Evolutionary conservation across 1,140 invertebrate species (phyloP), one percentile per base, ranked within the genome.

Genomic region (Asobara japonica): DNA sequence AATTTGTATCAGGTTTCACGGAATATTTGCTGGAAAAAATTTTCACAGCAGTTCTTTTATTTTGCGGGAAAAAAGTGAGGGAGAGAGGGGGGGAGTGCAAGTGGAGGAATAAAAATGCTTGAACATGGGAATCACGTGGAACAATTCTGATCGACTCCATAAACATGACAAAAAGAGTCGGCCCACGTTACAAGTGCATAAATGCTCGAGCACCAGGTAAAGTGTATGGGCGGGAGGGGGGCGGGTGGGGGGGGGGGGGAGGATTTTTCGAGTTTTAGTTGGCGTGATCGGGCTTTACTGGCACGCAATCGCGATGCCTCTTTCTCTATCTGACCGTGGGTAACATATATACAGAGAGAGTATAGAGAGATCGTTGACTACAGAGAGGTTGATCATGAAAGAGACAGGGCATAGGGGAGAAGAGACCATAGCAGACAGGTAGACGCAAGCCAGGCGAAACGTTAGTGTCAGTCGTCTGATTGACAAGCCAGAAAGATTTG

Each of bases 401-500:
- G 25, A 56, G 22, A 56, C 13, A 56, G 33, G 20, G 10, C 20
- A 38, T 33, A 65, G 16, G 22, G 22, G 13, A 1, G 33, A 27
- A 25, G 18, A 38, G 61, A 30, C 30, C 41, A 62, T 41, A 71
- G 36, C 70, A 66, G 70, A 66, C 64, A 73, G 71, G 65, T 65
- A 65, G 60, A 25, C 11, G 7, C n/a, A 62, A 29, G 65, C 48
- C 11, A 67, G 56, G 65, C 64, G 69, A 41, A 62, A 62, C 36
- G 51, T 31, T 33, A 29, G 76, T 82, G 84, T 85, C 84, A 84
- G 84, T 83, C 82, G 77, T 77, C 81, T 86, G 85, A 86, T 86
- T 86, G 85, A 86, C 85, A 86, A 86, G 83, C 83, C 51, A 82
- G 84, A 86, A 84, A 86, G 85, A 86, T 86, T 85, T 83, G 82